A percentile compares a stretch with the other conserved stretches of the same genome.
Evolutionary conservation across 2,113 vertebrate genomes (phyloP).

Genomic region (Istiophorus platypterus): DNA sequence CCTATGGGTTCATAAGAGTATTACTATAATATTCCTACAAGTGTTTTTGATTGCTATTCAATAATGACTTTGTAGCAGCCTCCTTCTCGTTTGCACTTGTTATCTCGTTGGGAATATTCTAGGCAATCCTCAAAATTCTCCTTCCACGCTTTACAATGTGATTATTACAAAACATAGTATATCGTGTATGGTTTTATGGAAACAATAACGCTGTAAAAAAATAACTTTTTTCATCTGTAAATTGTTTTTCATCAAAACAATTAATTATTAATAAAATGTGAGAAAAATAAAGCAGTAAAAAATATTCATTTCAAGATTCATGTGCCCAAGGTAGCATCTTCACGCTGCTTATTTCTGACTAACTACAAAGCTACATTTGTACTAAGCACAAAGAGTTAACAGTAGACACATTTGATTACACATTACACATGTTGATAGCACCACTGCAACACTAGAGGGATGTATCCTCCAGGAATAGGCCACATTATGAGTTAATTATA

Average conservation of each 20-base stretch:
- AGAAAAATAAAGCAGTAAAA: neutral
- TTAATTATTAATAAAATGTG: neutral
- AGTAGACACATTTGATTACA: too few species aligned
- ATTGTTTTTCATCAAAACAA: neutral
- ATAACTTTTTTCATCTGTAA: neutral
- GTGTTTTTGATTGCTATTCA: slow-evolving; percentile 4
- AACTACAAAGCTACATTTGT: too few species aligned
- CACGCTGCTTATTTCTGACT: too few species aligned
- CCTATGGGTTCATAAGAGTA: neutral
- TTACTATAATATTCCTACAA: slow-evolving; percentile 5
- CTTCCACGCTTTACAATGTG: neutral
- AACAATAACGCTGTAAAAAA: neutral
- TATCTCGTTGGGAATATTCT: neutral
- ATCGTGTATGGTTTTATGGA: neutral
- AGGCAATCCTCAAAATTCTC: neutral
- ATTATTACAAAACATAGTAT: neutral
- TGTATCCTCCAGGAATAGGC: neutral
- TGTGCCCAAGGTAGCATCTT: too few species aligned
- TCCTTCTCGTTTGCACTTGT: neutral
- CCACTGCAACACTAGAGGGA: neutral
- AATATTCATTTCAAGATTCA: too few species aligned
- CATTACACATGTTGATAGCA: too few species aligned
- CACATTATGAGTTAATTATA: neutral
- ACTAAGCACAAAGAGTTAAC: too few species aligned
- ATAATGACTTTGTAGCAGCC: slow-evolving; percentile 23